Percentiles rank a stretch among this genome's conserved stretches.
These are phyloP conservation scores for Haliclona indistincta DNA, from an alignment of 37 sponge, comb jelly and placozoan genomes.

Conservation along the genomic window DNA sequence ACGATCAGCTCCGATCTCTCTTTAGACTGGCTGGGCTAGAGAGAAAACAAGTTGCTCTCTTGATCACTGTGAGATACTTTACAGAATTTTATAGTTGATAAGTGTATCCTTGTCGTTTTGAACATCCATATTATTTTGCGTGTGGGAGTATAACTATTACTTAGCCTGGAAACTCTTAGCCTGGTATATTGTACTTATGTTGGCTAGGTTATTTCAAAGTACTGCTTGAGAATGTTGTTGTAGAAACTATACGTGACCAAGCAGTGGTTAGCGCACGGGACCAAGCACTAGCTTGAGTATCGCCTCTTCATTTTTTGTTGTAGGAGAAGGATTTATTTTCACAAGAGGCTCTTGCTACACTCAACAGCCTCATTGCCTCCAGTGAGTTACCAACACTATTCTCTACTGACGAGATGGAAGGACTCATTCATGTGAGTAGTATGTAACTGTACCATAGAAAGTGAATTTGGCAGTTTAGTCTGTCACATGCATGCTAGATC, in stretches of 20 bases:
- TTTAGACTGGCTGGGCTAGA: constrained; percentile 83
- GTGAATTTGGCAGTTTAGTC: too few relatives aligned
- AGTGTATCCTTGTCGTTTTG: not conserved
- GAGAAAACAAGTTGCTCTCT: constrained; percentile 55
- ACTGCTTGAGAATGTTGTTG: too few relatives aligned
- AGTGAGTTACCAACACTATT: constrained; percentile 86
- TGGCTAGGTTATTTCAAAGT: too few relatives aligned
- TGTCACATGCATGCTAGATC: too few relatives aligned
- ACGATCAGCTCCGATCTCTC: constrained; percentile 54
- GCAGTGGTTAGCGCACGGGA: too few relatives aligned
- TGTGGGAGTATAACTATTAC: not conserved
- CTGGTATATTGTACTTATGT: too few relatives aligned
- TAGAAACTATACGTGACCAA: too few relatives aligned
- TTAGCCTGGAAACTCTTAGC: too few relatives aligned
- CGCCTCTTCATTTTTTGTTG: not conserved
- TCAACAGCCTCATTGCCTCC: constrained; percentile 62
- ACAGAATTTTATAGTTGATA: not conserved
- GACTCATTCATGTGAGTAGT: constrained; percentile 71
- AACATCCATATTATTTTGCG: not conserved
- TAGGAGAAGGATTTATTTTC: constrained; percentile 53
- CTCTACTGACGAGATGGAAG: constrained; percentile 86
- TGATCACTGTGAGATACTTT: constrained; percentile 64
- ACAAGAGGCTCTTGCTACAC: constrained; percentile 35
- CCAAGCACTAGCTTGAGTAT: too few relatives aligned
- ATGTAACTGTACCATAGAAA: too few relatives aligned